phyloP scores from a whole-genome alignment of 2,113 vertebrate genomes.

The Chloropsis cyanopogon region DNA sequence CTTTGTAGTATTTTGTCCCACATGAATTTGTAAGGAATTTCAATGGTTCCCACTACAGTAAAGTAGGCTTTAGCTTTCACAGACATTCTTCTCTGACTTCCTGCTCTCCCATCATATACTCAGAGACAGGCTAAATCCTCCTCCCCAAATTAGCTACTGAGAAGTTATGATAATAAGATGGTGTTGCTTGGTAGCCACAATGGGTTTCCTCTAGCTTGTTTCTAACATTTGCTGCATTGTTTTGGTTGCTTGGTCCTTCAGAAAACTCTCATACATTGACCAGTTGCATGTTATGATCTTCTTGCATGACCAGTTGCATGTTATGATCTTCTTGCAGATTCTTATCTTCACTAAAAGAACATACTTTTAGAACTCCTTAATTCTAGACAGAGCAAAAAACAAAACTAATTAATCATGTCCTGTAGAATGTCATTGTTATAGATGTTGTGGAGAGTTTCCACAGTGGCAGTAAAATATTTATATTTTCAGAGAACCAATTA shows the following conservation, averaged over 20 bases:
- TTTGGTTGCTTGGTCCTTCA: neutral
- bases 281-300: neutral
- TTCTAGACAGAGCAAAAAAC: constrained; percentile 45
- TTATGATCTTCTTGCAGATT: neutral
- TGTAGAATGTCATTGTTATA: constrained; percentile 70
- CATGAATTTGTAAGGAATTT: neutral
- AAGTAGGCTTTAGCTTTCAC: neutral
- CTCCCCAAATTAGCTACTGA: neutral
- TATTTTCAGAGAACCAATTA: constrained; percentile 65
- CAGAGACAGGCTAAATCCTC: neutral
- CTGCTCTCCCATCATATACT: neutral
- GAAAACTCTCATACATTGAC: constrained; percentile 7
- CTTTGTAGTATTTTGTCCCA: neutral
- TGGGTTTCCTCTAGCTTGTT: neutral
- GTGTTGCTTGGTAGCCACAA: neutral
- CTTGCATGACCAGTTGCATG: neutral
- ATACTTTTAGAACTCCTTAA: constrained; percentile 47
- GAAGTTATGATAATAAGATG: neutral
- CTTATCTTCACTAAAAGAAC: constrained; percentile 4
- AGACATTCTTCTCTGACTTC: neutral
- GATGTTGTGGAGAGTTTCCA: constrained; percentile 68
- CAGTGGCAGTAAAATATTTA: constrained; percentile 74
- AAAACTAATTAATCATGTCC: constrained; percentile 68
- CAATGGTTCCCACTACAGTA: neutral
- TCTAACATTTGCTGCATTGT: neutral